Evolutionary conservation across 2,113 vertebrate genomes (phyloP).

Genomic region (Mugil cephalus): DNA sequence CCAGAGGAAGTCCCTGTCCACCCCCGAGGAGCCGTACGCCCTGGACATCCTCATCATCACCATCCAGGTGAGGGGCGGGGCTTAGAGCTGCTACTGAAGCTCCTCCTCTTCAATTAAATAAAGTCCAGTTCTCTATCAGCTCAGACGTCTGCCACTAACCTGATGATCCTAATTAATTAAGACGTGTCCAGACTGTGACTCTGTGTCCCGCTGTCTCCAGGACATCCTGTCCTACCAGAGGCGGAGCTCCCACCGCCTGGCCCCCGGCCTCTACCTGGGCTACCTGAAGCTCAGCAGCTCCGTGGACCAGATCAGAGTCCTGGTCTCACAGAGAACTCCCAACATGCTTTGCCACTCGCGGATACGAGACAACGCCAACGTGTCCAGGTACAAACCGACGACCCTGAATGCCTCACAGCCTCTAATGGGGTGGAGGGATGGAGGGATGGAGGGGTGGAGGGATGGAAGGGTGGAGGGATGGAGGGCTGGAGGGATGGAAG

Average conservation of each 20-base stretch:
- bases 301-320: slow-evolving; percentile 97
- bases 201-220: slow-evolving; percentile 70
- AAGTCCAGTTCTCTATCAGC: no score
- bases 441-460: no score
- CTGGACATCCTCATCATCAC: slow-evolving; percentile 98
- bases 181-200: no score
- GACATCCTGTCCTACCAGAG: slow-evolving; percentile 93
- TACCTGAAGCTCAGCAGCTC: slow-evolving; percentile 98
- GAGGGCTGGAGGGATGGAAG: no score
- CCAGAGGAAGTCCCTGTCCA: slow-evolving; percentile 98
- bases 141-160: no score
- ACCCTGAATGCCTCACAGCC: no score
- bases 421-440: no score
- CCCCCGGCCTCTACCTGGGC: slow-evolving; percentile 92
- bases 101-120: no score
- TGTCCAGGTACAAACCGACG: slow-evolving; percentile 86
- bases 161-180: no score
- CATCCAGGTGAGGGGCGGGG: slow-evolving; percentile 87
- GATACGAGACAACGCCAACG: slow-evolving; percentile 92
- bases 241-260: slow-evolving; percentile 90
- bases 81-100: no score
- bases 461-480: no score
- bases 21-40: slow-evolving; percentile 96
- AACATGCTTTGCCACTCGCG: slow-evolving; percentile 94
- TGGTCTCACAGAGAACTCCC: slow-evolving; percentile 91